Conservation (phyloP, 53 echinoderm and acorn worm species). For the Antedon mediterranea region DNA sequence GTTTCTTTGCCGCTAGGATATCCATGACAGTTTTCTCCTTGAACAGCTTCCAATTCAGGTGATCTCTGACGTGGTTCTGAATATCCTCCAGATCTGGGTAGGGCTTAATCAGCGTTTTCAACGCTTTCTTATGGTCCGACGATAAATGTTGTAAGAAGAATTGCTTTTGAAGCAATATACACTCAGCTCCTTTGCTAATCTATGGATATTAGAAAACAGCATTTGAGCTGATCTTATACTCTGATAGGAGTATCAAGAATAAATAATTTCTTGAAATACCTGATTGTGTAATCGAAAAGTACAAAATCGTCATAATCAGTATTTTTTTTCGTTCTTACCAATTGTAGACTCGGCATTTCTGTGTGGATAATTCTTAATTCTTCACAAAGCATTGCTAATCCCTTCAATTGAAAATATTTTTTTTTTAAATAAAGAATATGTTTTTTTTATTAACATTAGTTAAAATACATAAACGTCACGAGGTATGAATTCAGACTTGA, state of each 20-base stretch:
- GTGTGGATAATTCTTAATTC: conserved; percentile 34
- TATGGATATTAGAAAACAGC: neutral
- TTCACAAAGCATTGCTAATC: conserved; percentile 39
- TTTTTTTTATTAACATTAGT: too few species aligned
- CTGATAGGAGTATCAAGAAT: neutral
- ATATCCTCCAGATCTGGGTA: neutral
- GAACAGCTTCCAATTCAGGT: neutral
- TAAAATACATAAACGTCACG: too few species aligned
- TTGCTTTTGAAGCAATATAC: conserved; percentile 41
- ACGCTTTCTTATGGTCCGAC: neutral
- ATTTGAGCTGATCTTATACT: neutral
- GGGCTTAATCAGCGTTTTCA: neutral
- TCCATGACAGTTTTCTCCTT: neutral
- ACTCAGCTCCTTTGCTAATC: conserved; percentile 50
- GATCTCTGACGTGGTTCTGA: neutral
- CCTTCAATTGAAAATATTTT: too few species aligned
- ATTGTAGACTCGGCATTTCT: conserved; percentile 33
- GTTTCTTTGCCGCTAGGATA: neutral
- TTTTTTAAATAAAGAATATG: too few species aligned
- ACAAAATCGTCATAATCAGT: too few species aligned
- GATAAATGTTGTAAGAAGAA: conserved; percentile 33
- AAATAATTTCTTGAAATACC: neutral
- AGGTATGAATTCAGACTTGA: too few species aligned
- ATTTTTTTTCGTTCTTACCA: conserved; percentile 19
- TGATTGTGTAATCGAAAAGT: neutral